Evolutionary conservation across 2,797 vertebrate genomes (phyloP).

Genomic region (Trachurus trachurus): DNA sequence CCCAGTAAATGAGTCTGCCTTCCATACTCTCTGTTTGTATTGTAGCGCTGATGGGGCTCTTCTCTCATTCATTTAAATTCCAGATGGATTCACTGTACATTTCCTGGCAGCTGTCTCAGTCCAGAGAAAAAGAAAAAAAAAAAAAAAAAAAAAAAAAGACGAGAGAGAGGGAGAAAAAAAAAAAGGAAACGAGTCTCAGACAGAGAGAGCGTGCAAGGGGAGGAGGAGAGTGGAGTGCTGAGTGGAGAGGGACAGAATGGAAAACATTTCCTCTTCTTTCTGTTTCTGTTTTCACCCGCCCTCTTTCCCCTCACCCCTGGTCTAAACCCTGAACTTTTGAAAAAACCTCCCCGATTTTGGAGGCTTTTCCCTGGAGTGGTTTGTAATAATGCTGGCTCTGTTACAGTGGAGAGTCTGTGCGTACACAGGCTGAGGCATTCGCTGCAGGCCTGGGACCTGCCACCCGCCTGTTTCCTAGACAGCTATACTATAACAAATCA

Average conservation of each 20-base stretch:
- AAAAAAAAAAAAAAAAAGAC: neutral
- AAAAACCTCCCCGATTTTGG: constrained; percentile 41
- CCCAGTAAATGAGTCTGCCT: constrained; percentile 51
- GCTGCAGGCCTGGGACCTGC: constrained; percentile 56
- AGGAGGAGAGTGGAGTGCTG: constrained; percentile 57
- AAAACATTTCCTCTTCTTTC: constrained; percentile 82
- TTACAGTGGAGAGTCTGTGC: constrained; percentile 62
- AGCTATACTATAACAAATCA: constrained; percentile 72
- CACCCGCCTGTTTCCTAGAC: constrained; percentile 63
- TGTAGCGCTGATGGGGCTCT: constrained; percentile 64
- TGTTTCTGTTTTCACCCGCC: constrained; percentile 66
- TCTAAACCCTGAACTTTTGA: constrained; percentile 72
- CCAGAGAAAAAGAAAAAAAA: constrained; percentile 40
- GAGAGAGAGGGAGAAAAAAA: constrained; percentile 12
- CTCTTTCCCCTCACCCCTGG: constrained; percentile 56
- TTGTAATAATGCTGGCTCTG: constrained; percentile 68
- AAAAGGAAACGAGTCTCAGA: constrained; percentile 51
- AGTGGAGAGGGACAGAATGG: constrained; percentile 70
- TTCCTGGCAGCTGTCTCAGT: constrained; percentile 82
- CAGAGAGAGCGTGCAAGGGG: constrained; percentile 77
- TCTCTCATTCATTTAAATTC: constrained; percentile 84
- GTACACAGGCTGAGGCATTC: constrained; percentile 43
- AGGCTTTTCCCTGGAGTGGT: constrained; percentile 63
- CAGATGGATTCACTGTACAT: constrained; percentile 86
- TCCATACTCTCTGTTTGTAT: constrained; percentile 61